These are phyloP conservation scores for Craseonycteris thonglongyai DNA, from an alignment of 2,113 vertebrate species.

Conservation along the genomic window DNA sequence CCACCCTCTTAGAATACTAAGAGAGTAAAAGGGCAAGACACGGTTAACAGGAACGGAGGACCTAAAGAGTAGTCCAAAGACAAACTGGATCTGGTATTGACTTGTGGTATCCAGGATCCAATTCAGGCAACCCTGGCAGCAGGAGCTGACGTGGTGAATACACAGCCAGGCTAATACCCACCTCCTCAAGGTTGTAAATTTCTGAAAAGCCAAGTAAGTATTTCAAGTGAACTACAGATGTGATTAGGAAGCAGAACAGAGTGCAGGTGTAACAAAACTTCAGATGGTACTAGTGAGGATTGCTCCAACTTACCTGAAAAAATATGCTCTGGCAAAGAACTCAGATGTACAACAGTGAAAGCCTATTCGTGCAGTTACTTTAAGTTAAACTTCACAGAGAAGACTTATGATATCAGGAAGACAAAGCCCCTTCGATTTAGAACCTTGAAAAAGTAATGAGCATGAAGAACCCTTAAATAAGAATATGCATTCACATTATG, in stretches of 20 bases:
- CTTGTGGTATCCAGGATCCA: not conserved
- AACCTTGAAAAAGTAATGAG: not conserved
- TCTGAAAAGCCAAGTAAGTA: not conserved
- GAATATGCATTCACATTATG: not conserved
- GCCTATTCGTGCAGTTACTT: not conserved
- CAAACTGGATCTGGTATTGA: too few relatives aligned
- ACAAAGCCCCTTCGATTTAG: not conserved
- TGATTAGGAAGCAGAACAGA: too few relatives aligned
- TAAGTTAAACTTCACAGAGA: not conserved
- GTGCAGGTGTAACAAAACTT: not conserved
- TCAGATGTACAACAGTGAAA: not conserved
- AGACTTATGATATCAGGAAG: not conserved
- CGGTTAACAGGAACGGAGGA: not conserved
- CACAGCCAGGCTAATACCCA: not conserved
- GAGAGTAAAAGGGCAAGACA: not conserved
- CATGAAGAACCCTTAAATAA: not conserved
- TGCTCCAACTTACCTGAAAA: not conserved
- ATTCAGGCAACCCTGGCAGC: not conserved
- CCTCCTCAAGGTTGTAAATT: not conserved
- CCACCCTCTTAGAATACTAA: not conserved
- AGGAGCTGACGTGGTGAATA: not conserved
- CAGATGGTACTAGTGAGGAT: not conserved
- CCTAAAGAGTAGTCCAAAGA: not conserved
- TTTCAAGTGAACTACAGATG: not conserved
- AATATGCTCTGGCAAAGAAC: not conserved